A percentile compares a stretch with the other conserved stretches of the same genome.
phyloP scores from a whole-genome alignment of 2,797 vertebrate species.

The Chloroceryle inda region DNA sequence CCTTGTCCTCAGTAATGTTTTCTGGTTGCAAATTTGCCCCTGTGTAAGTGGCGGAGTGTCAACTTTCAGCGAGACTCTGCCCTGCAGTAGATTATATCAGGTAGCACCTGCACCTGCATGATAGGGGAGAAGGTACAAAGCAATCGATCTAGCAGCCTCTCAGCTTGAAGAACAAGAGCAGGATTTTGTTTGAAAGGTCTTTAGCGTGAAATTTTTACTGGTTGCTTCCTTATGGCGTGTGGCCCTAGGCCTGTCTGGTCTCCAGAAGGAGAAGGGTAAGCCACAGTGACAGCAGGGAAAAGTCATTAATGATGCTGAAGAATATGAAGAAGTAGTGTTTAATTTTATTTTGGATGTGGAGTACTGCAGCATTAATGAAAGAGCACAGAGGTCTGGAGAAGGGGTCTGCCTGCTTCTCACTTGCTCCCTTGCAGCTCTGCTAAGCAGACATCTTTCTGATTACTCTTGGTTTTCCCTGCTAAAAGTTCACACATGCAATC shows the following conservation, averaged over 20 bases:
- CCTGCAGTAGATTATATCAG: neutral
- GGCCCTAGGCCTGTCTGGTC: neutral
- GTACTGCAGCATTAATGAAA: neutral
- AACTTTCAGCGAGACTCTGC: neutral
- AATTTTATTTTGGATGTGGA: neutral
- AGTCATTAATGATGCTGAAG: neutral
- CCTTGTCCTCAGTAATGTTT: neutral
- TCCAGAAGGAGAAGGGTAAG: neutral
- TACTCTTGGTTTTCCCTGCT: neutral
- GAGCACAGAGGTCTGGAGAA: neutral
- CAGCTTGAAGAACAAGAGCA: neutral
- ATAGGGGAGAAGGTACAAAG: neutral
- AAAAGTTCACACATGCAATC: neutral
- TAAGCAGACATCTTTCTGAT: neutral
- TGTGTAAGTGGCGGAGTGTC: neutral
- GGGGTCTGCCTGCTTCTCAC: neutral
- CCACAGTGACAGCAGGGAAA: neutral
- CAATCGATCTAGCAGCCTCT: neutral
- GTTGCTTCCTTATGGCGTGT: neutral
- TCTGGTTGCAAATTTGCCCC: neutral
- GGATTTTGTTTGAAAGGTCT: neutral
- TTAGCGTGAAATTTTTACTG: neutral
- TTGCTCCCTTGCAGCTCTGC: neutral
- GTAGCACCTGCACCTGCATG: neutral
- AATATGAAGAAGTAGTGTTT: neutral